These are phyloP conservation scores for Subanguina moxae DNA, from an alignment of 1,140 invertebrate genomes.

Conservation along the genomic window DNA sequence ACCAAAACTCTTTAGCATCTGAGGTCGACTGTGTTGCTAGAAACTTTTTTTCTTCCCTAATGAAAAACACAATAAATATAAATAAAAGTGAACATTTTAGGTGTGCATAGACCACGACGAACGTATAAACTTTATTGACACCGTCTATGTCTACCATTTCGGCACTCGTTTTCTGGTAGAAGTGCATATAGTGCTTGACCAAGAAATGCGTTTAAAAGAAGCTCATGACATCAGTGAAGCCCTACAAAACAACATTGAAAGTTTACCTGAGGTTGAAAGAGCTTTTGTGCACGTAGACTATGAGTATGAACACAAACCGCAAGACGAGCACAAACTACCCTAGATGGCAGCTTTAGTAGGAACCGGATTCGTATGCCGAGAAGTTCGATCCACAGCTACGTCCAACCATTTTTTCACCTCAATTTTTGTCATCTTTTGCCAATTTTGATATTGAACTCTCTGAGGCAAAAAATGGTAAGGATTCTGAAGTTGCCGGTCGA, in stretches of 20 bases:
- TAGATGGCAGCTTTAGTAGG: conserved; percentile 5
- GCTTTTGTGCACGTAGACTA: conserved; percentile 64
- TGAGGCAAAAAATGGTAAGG: too few species aligned
- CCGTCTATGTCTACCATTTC: conserved; percentile 63
- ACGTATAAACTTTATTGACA: conserved; percentile 61
- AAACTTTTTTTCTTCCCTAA: too few species aligned
- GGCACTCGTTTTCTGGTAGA: conserved; percentile 59
- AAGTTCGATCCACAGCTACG: too few species aligned
- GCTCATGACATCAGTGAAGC: conserved; percentile 62
- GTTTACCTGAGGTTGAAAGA: conserved; percentile 61
- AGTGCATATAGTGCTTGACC: conserved; percentile 54
- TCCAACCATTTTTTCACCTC: too few species aligned
- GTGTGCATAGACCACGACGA: conserved; percentile 60
- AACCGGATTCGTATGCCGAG: not conserved
- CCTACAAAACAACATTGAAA: conserved; percentile 61
- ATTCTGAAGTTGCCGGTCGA: too few species aligned
- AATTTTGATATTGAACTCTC: too few species aligned
- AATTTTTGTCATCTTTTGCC: too few species aligned
- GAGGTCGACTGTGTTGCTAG: too few species aligned
- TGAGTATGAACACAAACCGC: conserved; percentile 56
- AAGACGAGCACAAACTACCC: conserved; percentile 41
- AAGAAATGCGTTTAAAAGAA: conserved; percentile 60
- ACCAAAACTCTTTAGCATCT: too few species aligned
- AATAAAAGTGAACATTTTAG: conserved; percentile 25
- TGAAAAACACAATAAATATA: too few species aligned